Base-by-base conservation (phyloP, 2,113 vertebrate species). In the Pteronura brasiliensis region DNA sequence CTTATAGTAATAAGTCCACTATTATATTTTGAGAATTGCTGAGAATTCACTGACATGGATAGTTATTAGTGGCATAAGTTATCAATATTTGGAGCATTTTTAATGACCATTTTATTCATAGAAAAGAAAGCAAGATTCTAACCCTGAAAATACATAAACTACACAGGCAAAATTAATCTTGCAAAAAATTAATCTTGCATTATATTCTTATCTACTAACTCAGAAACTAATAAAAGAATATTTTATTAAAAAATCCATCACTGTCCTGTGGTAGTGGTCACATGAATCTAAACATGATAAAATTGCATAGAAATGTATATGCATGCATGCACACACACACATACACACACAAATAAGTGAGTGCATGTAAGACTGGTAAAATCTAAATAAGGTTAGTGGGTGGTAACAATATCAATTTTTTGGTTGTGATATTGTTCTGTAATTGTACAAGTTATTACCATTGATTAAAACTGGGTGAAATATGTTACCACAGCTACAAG, bases 1-100 rank as follows among this genome's bases (percentile, higher is more conserved):
- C 80, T 93, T 47, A 71, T 52, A 31, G 13, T 95, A 61, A 83
- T 96, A 94, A 93, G 76, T 59, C 31, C 42, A 20, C 44, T 52
- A 81, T 90, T 94, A 85, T 74, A 10, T 85, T 93, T 92, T 90
- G 52, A 85, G 34, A 94, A 86, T 49, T 88, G 52, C 57, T 81
- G 67, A 96, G 18, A 63, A 93, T 86, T 96, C 81, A 79, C 7
- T 49, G n/a, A 7, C 25, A 71, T 27, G 55, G 15, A 49, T 79
- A 59, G 88, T 86, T 93, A 63, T 81, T 77, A 80, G 39, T 52
- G 21, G 23, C 11, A 49, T 44, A 69, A 82, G 15, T 93, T 83
- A 93, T 89, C 67, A 80, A 65, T 86, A 57, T 89, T 55, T 31
- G 12, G 27, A 87, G 23, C 5, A 81, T 69, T 79, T 87, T 85